Base-by-base conservation (phyloP, 2,888 invertebrate species). In the Synergus itoensis region DNA sequence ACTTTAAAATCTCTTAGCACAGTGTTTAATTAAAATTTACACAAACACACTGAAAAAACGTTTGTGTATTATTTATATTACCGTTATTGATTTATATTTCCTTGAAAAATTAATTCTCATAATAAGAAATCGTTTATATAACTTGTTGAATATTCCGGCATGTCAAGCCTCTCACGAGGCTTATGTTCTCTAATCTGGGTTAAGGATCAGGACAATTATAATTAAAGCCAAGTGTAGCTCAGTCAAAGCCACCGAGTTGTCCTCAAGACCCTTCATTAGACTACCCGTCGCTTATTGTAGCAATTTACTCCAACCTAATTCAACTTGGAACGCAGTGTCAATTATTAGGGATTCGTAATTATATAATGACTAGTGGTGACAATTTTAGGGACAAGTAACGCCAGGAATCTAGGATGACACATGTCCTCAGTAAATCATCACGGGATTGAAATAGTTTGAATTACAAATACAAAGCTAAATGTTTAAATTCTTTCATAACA, bases 341-440 rank as follows among this genome's bases (percentile, higher is more conserved):
- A 73, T 73, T 73, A 73, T 69, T 48, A 69, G 69, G 69, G 48
- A 48, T 73, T 73, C 36, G 73, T 73, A 73, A 73, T n/a, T 73
- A 53, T 53, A 53, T 53, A 8, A 28, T 53, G 36, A 73, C 36
- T 53, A 53, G 48, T 45, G 28, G 53, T 53, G 73, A 53, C 9
- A 53, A 48, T 36, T 73, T 73, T 36, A 36, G 36, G 36, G 21
- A 36, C 36, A 5, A 28, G 5, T 73, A 53, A n/a, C 11, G 53
- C 11, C 16, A 40, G 5, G 14, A 53, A 28, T 28, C n/a, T 18
- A n/a, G 8, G 8, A 9, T 2, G n/a, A 28, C 28, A 28, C 28
- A 28, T 28, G 8, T 53, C 9, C 9, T n/a, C 53, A n/a, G 2
- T 53, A 3, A 53, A 53, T n/a, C n/a, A n/a, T n/a, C 16, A 48